Conservation (phyloP, 2,113 vertebrate genomes). For the Crotalus tigris region DNA sequence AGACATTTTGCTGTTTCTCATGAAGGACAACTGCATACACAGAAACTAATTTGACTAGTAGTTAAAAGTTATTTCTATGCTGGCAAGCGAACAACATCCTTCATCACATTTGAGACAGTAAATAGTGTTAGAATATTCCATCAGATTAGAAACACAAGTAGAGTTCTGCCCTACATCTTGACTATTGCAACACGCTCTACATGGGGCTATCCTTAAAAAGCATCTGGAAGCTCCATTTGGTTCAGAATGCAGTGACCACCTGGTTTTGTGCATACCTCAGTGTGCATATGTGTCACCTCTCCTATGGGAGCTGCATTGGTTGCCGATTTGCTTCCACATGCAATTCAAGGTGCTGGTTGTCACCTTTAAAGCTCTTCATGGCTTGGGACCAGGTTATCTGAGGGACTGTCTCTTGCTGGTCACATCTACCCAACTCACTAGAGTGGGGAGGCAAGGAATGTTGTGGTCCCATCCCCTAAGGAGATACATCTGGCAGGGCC, state of each 20-base stretch:
- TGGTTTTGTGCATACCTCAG: not conserved
- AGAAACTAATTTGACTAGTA: not conserved
- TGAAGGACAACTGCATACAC: not conserved
- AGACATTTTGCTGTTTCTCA: not conserved
- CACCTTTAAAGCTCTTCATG: not conserved
- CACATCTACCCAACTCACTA: not conserved
- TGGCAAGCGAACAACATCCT: not conserved
- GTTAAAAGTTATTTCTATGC: not conserved
- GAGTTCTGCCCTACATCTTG: not conserved
- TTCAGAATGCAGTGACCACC: not conserved
- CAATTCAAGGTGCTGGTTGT: not conserved
- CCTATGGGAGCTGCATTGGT: not conserved
- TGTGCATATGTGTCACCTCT: not conserved
- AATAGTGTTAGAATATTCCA: not conserved
- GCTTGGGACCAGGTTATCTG: not conserved
- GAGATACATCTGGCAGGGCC: not conserved
- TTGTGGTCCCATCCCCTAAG: not conserved
- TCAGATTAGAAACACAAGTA: not conserved
- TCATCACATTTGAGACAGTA: not conserved
- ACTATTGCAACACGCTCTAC: not conserved
- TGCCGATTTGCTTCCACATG: not conserved
- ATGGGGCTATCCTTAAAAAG: not conserved
- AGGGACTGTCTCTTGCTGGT: not conserved
- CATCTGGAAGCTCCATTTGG: not conserved
- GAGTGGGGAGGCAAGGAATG: not conserved